Evolutionary conservation across 1,140 invertebrate genomes (phyloP), one percentile per base, ranked within the genome.

Genomic region (Drosophila dunni): DNA sequence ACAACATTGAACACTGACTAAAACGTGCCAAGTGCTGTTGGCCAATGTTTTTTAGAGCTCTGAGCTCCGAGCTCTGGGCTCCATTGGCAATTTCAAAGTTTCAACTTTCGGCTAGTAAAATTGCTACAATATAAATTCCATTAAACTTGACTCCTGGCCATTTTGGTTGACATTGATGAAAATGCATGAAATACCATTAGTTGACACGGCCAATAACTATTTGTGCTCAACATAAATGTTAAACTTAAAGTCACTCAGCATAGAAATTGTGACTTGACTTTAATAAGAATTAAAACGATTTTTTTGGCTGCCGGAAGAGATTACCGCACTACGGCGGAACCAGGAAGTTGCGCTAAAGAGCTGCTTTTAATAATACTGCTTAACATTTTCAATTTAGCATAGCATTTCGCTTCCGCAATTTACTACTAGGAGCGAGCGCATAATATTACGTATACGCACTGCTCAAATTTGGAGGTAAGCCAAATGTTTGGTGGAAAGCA

Each of bases 11-110:
- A 58, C 44, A 53, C 24, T 29, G 24, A 29, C 69, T 51, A 54
- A 70, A 46, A 66, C 40, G 33, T 64, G 68, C 38, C 67, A 40
- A 69, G 10, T 17, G 51, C 29, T 64, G 61, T 42, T 38, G 34
- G 29, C 46, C 48, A 66, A 38, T 69, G 15, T 60, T 51, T 40
- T 15, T 42, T 34, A 40, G 50, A 36, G 60, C 36, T 51, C 15
- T n/a, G 38, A 13, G 29, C 36, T 51, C 15, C 9, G 38, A 13
- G 29, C 29, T n/a, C 24, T 5, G 24, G 6, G 53, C 36, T 51
- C 29, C 24, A 17, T 20, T 60, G 36, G 9, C 29, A 53, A 34
- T 42, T 29, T 29, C 24, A 29, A 29, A 29, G 24, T 29, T 63
- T 51, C 34, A 9, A 24, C 17, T 17, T 50, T 24, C 3, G 48